Evolutionary conservation across 2,113 vertebrate species (phyloP).

Genomic region (Neolamprologus variostigma): DNA sequence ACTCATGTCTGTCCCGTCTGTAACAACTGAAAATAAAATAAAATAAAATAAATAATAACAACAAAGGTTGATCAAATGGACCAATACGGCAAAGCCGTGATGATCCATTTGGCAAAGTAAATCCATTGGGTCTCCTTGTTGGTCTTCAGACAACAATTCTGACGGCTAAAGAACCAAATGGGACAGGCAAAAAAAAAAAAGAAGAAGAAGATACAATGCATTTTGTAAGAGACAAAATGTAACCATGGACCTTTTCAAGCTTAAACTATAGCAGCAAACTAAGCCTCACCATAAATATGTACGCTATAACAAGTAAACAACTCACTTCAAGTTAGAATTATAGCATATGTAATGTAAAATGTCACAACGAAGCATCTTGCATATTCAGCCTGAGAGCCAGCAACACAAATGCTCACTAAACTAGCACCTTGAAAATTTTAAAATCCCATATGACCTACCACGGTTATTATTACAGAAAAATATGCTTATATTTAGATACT

Average conservation of each 20-base stretch:
- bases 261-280: neutral
- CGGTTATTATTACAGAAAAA: neutral
- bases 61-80: too few relatives aligned
- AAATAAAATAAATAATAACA: too few relatives aligned
- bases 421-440: neutral
- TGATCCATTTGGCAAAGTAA: too few relatives aligned
- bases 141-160: too few relatives aligned
- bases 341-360: neutral
- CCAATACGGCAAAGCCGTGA: too few relatives aligned
- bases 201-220: neutral
- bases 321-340: neutral
- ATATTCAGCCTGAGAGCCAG: neutral
- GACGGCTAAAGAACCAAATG: too few relatives aligned
- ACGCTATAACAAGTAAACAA: neutral
- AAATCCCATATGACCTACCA: neutral
- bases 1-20: too few relatives aligned
- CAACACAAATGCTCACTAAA: neutral
- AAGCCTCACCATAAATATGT: neutral
- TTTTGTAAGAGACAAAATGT: neutral
- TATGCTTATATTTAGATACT: neutral
- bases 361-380: neutral
- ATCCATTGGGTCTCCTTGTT: too few relatives aligned
- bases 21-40: too few relatives aligned
- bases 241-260: neutral
- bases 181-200: too few relatives aligned